A percentile compares a stretch with the other conserved stretches of the same genome.
phyloP scores from a whole-genome alignment of 2,888 invertebrate species.

The Orthonevra nobilis region DNA sequence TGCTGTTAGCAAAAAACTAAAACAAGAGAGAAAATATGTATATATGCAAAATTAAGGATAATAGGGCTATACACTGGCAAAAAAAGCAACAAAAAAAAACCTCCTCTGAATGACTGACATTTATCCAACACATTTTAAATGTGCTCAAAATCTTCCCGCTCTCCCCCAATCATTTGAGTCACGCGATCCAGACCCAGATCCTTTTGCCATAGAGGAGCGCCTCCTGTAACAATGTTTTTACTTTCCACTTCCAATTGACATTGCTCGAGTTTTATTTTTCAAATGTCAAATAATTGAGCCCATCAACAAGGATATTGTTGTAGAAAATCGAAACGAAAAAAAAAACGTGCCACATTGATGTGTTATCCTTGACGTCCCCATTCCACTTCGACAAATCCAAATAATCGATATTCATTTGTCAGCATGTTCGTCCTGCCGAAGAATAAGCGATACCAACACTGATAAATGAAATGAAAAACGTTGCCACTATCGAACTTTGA shows the following conservation, averaged over 20 bases:
- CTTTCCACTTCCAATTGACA: slow-evolving; percentile 11
- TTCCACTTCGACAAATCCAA: background rate
- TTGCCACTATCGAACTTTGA: slow-evolving; percentile 37
- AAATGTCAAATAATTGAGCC: slow-evolving; percentile 42
- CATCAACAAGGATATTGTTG: slow-evolving; percentile 39
- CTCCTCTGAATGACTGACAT: slow-evolving; percentile 51
- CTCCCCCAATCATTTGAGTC: slow-evolving; percentile 32
- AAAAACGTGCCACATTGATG: slow-evolving; percentile 44
- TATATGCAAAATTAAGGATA: slow-evolving; percentile 59
- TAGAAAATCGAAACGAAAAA: slow-evolving; percentile 12
- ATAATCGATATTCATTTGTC: slow-evolving; percentile 52
- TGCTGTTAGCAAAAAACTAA: slow-evolving; percentile 32
- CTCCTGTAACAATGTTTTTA: slow-evolving; percentile 22
- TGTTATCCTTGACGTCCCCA: slow-evolving; percentile 22
- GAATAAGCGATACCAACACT: too few relatives aligned
- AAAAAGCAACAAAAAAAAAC: slow-evolving; percentile 5
- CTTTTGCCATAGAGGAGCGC: background rate
- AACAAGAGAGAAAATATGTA: slow-evolving; percentile 10
- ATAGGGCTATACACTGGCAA: slow-evolving; percentile 22
- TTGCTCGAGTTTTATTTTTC: slow-evolving; percentile 9
- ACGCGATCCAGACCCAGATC: slow-evolving; percentile 64
- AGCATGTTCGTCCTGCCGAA: background rate
- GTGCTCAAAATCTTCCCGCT: slow-evolving; percentile 19
- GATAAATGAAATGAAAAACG: background rate
- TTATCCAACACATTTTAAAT: slow-evolving; percentile 63